phyloP scores from a whole-genome alignment of 2,797 vertebrate species.

The Platalea minor region DNA sequence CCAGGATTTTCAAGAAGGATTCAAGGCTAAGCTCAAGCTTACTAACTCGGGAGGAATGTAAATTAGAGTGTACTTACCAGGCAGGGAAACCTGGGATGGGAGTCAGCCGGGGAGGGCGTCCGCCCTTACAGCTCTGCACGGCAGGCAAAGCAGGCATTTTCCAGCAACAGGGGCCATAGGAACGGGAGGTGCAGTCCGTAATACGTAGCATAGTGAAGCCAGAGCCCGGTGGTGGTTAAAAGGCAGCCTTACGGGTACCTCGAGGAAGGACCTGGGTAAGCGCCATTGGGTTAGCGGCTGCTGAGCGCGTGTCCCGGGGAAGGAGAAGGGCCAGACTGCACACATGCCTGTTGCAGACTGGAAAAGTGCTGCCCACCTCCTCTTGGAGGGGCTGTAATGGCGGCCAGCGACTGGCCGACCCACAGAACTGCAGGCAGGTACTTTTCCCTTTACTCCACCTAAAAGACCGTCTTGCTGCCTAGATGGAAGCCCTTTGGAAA shows the following conservation, averaged over 20 bases:
- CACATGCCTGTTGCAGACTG: no score
- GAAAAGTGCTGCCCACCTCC: not conserved
- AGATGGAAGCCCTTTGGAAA: not conserved
- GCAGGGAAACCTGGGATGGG: not conserved
- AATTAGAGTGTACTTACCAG: slow-evolving; percentile 38
- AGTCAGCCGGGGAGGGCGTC: fast-evolving
- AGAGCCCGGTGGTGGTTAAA: not conserved
- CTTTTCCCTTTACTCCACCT: not conserved
- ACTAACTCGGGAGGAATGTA: slow-evolving; percentile 47
- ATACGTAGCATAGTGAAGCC: not conserved
- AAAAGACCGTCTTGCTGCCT: not conserved
- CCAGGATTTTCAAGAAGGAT: slow-evolving; percentile 47
- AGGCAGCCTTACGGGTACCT: not conserved
- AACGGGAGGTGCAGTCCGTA: not conserved
- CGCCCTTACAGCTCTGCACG: fast-evolving
- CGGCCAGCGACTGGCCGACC: fast-evolving
- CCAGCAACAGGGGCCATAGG: not conserved
- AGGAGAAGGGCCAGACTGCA: not conserved
- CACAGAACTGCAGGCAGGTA: not conserved
- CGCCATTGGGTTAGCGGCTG: fast-evolving
- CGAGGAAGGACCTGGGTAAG: not conserved
- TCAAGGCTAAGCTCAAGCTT: slow-evolving; percentile 31
- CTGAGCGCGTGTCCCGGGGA: fast-evolving
- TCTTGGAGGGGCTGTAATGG: fast-evolving
- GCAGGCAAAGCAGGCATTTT: not conserved